Evolutionary conservation across 2,797 vertebrate species (phyloP).

Genomic region (Intellagama lesueurii): DNA sequence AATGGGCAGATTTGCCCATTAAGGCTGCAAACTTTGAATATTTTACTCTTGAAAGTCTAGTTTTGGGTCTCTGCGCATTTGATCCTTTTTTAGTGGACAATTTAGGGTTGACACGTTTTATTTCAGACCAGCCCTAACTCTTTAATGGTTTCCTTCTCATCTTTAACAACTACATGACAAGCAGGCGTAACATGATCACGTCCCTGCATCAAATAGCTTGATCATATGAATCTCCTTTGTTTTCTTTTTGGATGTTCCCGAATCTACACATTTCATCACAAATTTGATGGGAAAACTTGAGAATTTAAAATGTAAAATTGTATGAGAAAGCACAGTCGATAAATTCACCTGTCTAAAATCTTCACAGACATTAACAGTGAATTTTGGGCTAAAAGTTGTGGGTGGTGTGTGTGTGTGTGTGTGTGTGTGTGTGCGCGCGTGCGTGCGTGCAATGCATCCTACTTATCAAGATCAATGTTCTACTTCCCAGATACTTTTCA

Average conservation of each 20-base stretch:
- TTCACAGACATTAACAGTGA: no score
- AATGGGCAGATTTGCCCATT: not conserved
- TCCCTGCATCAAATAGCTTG: not conserved
- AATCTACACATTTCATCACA: not conserved
- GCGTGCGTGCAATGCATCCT: no score
- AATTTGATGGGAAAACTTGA: not conserved
- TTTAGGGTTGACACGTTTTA: not conserved
- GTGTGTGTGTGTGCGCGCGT: no score
- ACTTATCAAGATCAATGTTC: not conserved
- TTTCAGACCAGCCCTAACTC: no score
- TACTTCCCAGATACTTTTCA: slow-evolving; percentile 1
- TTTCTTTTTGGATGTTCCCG: not conserved
- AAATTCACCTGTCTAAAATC: no score
- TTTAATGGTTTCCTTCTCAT: not conserved
- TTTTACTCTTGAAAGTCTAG: not conserved
- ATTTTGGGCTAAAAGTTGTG: no score
- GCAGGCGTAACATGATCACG: not conserved
- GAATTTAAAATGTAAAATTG: no score
- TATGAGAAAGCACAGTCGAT: no score
- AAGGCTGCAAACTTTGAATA: not conserved
- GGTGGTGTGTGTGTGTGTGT: no score
- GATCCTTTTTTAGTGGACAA: not conserved
- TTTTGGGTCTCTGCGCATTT: not conserved
- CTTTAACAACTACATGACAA: not conserved
- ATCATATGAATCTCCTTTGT: not conserved